These are phyloP conservation scores for Actinemys pallida DNA, from an alignment of 2,113 vertebrate genomes.

Conservation along the genomic window DNA sequence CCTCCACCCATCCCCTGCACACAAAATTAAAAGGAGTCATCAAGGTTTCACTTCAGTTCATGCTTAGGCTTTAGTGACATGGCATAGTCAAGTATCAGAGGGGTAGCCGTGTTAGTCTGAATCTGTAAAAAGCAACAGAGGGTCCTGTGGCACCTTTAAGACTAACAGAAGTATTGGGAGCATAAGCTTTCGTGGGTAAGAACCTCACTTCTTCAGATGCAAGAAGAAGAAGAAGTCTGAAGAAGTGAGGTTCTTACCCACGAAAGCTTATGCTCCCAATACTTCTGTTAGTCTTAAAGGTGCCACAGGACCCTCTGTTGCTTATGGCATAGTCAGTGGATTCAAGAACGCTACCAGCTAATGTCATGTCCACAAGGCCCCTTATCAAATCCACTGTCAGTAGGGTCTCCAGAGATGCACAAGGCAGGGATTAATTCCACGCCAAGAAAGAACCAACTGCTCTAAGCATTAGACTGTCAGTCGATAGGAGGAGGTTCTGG, in stretches of 20 bases:
- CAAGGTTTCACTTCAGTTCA: background rate
- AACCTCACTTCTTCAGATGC: no score
- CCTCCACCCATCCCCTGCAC: background rate
- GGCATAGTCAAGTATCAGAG: background rate
- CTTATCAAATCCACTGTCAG: accelerated
- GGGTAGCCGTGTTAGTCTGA: no score
- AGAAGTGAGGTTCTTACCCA: no score
- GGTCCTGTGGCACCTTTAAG: no score
- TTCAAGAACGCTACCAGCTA: accelerated
- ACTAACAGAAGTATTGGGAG: no score
- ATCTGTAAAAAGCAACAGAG: no score
- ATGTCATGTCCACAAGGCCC: background rate
- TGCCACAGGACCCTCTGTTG: no score
- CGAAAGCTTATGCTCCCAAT: no score
- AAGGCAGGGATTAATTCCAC: background rate
- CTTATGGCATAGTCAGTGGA: background rate
- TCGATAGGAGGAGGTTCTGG: background rate
- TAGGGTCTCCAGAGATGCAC: background rate
- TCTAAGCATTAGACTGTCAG: background rate
- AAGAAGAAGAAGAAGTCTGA: no score
- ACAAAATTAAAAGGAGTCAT: background rate
- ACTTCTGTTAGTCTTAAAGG: no score
- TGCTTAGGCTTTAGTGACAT: accelerated
- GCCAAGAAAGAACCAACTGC: background rate
- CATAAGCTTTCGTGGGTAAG: no score